These are phyloP conservation scores for Oreohelix idahoensis DNA, from an alignment of 1,140 invertebrate genomes.

Conservation along the genomic window DNA sequence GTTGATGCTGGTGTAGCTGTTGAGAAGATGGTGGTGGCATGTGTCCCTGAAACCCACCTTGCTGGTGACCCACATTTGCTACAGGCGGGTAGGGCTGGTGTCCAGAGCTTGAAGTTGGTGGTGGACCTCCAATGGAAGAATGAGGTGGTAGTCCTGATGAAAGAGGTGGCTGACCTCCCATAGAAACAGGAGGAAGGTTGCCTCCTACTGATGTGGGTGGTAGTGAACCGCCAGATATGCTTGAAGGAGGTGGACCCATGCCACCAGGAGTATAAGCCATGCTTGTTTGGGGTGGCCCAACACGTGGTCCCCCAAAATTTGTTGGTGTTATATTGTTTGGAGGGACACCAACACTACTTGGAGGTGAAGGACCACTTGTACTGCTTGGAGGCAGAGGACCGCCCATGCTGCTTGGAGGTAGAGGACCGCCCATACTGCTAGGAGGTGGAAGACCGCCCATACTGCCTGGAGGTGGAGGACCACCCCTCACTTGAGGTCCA, in stretches of 20 bases:
- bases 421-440: conserved; percentile 15
- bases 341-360: conserved; percentile 8
- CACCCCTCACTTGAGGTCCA: not conserved
- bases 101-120: not conserved
- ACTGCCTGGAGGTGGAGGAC: conserved; percentile 1
- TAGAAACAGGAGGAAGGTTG: not conserved
- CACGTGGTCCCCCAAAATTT: not conserved
- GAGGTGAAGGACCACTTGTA: conserved; percentile 7
- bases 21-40: conserved; percentile 21
- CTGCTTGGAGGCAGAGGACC: not conserved
- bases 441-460: conserved; percentile 41
- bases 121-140: not conserved
- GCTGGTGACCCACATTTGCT: conserved; percentile 15
- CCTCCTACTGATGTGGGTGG: not conserved
- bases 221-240: conserved; percentile 11
- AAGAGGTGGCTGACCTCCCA: not conserved
- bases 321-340: conserved; percentile 23
- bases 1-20: not conserved
- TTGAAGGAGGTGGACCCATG: conserved; percentile 27
- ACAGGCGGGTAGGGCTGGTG: conserved; percentile 14
- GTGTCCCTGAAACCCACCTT: conserved; percentile 44
- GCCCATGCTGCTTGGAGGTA: conserved; percentile 40
- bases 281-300: not conserved
- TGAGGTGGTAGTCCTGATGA: not conserved
- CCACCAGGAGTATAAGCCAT: conserved; percentile 16